A percentile compares a stretch with the other conserved stretches of the same genome.
Conservation (phyloP, 2,797 vertebrate genomes). For the Heteromormyrus szaboi region DNA sequence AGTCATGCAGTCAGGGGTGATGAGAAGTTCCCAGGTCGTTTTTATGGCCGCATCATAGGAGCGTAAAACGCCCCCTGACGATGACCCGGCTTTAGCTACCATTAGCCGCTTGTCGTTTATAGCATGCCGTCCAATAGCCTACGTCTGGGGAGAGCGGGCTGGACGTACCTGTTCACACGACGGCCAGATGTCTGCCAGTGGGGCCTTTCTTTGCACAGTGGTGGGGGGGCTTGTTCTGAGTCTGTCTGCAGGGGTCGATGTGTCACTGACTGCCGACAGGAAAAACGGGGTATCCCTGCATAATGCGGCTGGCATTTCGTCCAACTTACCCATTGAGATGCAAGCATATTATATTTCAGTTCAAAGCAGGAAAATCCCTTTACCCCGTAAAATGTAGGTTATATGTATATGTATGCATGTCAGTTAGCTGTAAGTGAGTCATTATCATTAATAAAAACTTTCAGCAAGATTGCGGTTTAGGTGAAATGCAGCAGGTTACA, state of each 20-base stretch:
- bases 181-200: neutral
- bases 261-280: conserved; percentile 56
- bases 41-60: neutral
- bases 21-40: neutral
- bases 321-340: conserved; percentile 67
- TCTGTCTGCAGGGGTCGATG: neutral
- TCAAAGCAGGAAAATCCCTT: conserved; percentile 49
- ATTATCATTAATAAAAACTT: neutral
- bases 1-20: neutral
- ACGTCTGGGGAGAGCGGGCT: neutral
- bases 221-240: neutral
- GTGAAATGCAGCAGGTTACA: neutral
- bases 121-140: neutral
- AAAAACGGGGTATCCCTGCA: conserved; percentile 71
- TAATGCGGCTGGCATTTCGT: conserved; percentile 74
- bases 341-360: conserved; percentile 58
- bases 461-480: neutral
- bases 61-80: neutral
- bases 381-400: conserved; percentile 39
- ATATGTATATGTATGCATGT: neutral
- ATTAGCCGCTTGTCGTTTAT: neutral
- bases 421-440: neutral
- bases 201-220: neutral
- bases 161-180: neutral
- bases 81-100: neutral